Evolutionary conservation across 2,113 vertebrate genomes (phyloP).

Genomic region (Elephantulus edwardii): DNA sequence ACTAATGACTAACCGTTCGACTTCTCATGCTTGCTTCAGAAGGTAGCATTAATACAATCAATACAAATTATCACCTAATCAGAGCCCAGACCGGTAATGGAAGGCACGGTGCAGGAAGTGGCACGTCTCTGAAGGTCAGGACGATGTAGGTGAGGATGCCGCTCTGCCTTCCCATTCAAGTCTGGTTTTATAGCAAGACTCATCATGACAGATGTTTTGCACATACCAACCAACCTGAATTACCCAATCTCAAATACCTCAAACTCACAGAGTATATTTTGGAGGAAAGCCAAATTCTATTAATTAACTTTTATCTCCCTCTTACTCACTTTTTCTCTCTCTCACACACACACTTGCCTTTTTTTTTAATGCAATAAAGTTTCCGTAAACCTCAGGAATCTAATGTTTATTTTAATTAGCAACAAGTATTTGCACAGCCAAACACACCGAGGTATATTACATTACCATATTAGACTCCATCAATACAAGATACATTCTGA

Average conservation of each 20-base stretch:
- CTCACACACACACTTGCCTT: slow-evolving; percentile 8
- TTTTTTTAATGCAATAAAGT: slow-evolving; percentile 70
- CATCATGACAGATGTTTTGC: slow-evolving; percentile 79
- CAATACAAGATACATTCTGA: slow-evolving; percentile 30
- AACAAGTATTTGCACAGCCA: slow-evolving; percentile 76
- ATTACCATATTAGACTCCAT: neutral
- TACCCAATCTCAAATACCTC: slow-evolving; percentile 80
- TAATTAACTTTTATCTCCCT: slow-evolving; percentile 87
- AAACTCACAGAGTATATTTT: slow-evolving; percentile 81
- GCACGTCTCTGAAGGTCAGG: neutral
- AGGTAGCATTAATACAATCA: neutral
- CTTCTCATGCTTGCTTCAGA: neutral
- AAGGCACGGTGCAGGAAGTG: neutral
- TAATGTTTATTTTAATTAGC: slow-evolving; percentile 84
- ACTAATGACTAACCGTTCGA: slow-evolving; percentile 10
- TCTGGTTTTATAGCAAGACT: slow-evolving; percentile 75
- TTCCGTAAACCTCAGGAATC: slow-evolving; percentile 81
- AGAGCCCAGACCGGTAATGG: neutral
- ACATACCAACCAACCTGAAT: slow-evolving; percentile 69
- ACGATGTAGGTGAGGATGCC: neutral
- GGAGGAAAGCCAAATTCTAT: slow-evolving; percentile 82
- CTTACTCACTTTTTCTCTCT: slow-evolving; percentile 57
- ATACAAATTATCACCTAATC: neutral
- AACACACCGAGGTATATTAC: neutral
- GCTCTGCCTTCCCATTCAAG: neutral